Conservation (phyloP, 53 echinoderm and acorn worm species). For the Henricia sp. region DNA sequence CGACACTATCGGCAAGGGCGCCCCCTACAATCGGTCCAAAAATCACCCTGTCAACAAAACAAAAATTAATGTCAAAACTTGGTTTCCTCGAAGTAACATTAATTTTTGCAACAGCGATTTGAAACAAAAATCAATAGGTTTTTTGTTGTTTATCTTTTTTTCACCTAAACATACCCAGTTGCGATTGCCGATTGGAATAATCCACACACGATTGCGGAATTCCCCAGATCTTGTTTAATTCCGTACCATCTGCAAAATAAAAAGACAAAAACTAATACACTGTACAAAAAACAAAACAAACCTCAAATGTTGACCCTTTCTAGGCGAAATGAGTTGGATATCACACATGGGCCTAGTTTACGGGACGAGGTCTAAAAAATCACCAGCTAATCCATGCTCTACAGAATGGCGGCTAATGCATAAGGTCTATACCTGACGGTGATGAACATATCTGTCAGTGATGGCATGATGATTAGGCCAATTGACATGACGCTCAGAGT, state of each 20-base stretch:
- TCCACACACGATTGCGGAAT: background rate
- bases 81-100: background rate
- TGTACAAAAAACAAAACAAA: background rate
- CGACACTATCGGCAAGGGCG: background rate
- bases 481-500: background rate
- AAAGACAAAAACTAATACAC: background rate
- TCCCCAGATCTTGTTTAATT: background rate
- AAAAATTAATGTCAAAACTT: background rate
- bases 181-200: background rate
- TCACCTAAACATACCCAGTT: background rate
- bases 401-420: background rate
- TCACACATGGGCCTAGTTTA: background rate
- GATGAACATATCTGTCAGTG: conserved; percentile 3
- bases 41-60: background rate
- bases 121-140: background rate
- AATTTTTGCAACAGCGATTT: background rate
- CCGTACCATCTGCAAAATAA: conserved; percentile 3
- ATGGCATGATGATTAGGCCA: background rate
- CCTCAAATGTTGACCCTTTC: background rate
- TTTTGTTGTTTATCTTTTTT: background rate
- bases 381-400: too few relatives aligned
- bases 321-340: background rate
- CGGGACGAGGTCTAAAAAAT: background rate
- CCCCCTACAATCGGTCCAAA: background rate
- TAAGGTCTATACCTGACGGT: background rate